phyloP scores from a whole-genome alignment of 2,888 invertebrate genomes.

The Yponomeuta cagnagella region DNA sequence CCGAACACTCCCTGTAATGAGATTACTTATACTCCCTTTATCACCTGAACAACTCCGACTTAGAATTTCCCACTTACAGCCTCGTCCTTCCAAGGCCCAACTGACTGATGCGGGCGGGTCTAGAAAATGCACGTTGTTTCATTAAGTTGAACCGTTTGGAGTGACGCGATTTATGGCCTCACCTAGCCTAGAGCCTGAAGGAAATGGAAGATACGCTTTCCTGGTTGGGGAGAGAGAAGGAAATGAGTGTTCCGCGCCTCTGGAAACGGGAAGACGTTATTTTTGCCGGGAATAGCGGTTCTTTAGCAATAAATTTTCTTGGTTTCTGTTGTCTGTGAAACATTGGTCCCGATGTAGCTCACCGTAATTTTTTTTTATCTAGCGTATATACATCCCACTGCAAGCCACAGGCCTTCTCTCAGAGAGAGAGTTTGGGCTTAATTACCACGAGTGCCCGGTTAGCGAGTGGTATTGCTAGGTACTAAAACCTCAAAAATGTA shows the following conservation, averaged over 20 bases:
- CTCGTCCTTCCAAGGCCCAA: constrained; percentile 23
- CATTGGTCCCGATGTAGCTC: too few species aligned
- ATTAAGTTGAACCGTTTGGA: constrained; percentile 51
- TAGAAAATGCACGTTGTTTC: constrained; percentile 19
- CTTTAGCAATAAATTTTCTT: too few species aligned
- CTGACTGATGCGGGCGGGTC: constrained; percentile 54
- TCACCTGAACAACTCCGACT: background rate
- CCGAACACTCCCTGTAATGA: background rate
- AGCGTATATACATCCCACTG: too few species aligned
- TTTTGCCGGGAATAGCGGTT: too few species aligned
- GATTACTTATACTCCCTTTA: too few species aligned
- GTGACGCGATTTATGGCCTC: constrained; percentile 52
- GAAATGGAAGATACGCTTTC: background rate
- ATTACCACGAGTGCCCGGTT: too few species aligned
- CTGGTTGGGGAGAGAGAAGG: background rate
- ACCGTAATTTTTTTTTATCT: too few species aligned
- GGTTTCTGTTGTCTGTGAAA: too few species aligned
- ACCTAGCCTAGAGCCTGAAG: constrained; percentile 18
- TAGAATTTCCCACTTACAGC: constrained; percentile 28
- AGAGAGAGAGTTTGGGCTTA: too few species aligned
- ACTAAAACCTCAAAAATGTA: too few species aligned
- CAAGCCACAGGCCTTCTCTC: too few species aligned
- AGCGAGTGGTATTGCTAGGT: too few species aligned
- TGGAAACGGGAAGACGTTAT: background rate
- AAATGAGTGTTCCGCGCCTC: background rate